A percentile compares a stretch with the other conserved stretches of the same genome.
Conservation (phyloP, 2,888 invertebrate genomes). For the Therioaphis trifolii region DNA sequence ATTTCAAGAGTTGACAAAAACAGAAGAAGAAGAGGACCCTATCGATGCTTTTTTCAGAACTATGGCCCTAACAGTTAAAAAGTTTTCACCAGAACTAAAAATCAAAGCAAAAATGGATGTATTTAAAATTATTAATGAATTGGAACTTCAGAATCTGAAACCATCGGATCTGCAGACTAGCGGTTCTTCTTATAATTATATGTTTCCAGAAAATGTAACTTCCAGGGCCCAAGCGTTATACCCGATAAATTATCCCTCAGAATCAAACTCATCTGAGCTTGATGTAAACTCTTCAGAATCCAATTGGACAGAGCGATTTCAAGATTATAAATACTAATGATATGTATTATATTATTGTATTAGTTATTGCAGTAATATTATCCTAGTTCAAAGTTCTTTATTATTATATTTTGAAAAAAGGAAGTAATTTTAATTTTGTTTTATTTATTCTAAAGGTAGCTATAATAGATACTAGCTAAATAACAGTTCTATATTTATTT, state of each 20-base stretch:
- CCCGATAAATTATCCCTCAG: too few species aligned
- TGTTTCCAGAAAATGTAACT: too few species aligned
- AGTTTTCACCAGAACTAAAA: slow-evolving; percentile 8
- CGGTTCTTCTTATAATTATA: too few species aligned
- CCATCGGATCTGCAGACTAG: background rate
- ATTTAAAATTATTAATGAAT: background rate
- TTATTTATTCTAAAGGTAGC: background rate
- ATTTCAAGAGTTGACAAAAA: background rate
- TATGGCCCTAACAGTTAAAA: background rate
- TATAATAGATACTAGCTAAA: background rate
- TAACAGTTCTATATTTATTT: slow-evolving; percentile 1
- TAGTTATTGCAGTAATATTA: too few species aligned
- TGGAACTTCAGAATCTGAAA: slow-evolving; percentile 14
- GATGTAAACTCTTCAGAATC: slow-evolving; percentile 4
- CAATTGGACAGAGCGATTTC: slow-evolving; percentile 6
- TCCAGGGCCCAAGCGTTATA: too few species aligned
- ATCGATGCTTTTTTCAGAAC: slow-evolving; percentile 18
- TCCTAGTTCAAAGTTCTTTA: too few species aligned
- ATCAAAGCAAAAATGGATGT: slow-evolving; percentile 24
- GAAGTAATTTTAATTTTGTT: slow-evolving; percentile 5
- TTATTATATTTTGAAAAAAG: background rate
- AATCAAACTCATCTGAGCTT: background rate
- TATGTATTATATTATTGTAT: slow-evolving; percentile 1
- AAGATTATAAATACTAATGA: slow-evolving; percentile 8
- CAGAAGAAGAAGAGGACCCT: background rate